Base-by-base conservation (phyloP, 2,888 invertebrate species). In the Polydrusus tereticollis region DNA sequence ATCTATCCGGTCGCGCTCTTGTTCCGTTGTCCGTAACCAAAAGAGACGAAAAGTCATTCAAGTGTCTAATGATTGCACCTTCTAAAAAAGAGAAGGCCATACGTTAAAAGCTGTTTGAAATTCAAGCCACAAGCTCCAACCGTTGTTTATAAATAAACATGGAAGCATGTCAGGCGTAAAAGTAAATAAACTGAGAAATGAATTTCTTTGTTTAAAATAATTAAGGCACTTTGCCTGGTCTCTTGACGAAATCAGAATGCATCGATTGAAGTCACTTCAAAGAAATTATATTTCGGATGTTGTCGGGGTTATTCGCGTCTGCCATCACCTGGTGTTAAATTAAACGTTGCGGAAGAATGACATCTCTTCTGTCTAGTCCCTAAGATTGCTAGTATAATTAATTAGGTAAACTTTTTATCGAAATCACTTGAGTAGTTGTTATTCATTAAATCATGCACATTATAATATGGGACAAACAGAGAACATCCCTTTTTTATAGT, bases 201-300 rank as follows among this genome's bases (percentile, higher is more conserved):
- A 45, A 60, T 60, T 60, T 60, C 60, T 60, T 60, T 60, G 60
- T 60, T 45, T 60, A 60, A 60, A 60, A 60, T 43, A 60, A 60
- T 60, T 60, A 45, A 43, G 60, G 60, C 60, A 60, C 60, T 60
- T 60, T 29, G 60, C 60, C 26, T 26, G 60, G 60, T 26, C 60
- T 60, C 60, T 43, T 45, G 26, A 43, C 45, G 43, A 60, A 60
- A 60, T 60, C 60, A 43, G 26, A 60, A 45, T 60, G 60, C 60
- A 60, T 43, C 29, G 43, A 60, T 60, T 45, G 26, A 23, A 36
- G 23, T 41, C 45, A 60, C 60, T 60, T 60, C 60, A 60, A 60
- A 60, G 60, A 60, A 45, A 8, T 8, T 2, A 18, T 58, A 33
- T 23, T 20, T n/a, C n/a, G 18, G 23, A 58, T 8, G n/a, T 23